These are phyloP conservation scores for Halichoeres trimaculatus DNA, from an alignment of 2,113 vertebrate genomes.

Conservation along the genomic window DNA sequence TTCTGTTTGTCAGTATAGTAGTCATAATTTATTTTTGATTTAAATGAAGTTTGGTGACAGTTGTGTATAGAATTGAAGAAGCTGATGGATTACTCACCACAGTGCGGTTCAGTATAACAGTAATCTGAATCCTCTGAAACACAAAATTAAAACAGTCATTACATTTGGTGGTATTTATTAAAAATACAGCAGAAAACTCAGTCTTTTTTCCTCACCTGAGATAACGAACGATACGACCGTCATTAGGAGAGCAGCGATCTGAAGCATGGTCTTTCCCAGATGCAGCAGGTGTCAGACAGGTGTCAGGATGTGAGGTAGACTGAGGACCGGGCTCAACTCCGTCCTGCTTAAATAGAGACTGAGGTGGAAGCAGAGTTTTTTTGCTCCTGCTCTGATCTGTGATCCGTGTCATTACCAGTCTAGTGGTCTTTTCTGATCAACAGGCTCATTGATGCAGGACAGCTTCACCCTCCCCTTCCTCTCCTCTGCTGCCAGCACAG, in stretches of 20 bases:
- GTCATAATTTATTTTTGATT: too few relatives aligned
- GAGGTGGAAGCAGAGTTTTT: slow-evolving; percentile 51
- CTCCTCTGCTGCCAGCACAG: slow-evolving; percentile 51
- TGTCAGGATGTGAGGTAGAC: slow-evolving; percentile 56
- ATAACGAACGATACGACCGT: slow-evolving; percentile 14
- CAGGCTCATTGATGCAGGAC: slow-evolving; percentile 75
- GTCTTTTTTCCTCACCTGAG: slow-evolving; percentile 53
- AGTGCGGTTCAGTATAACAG: slow-evolving; percentile 77
- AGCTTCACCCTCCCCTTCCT: slow-evolving; percentile 10
- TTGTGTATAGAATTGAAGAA: neutral
- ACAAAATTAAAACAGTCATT: neutral
- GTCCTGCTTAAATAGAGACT: slow-evolving; percentile 49
- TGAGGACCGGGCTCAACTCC: slow-evolving; percentile 4
- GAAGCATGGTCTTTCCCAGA: slow-evolving; percentile 43
- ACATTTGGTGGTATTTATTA: neutral
- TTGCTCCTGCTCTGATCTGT: slow-evolving; percentile 54
- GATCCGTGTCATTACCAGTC: slow-evolving; percentile 72
- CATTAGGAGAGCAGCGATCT: slow-evolving; percentile 49
- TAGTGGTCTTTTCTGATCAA: slow-evolving; percentile 75
- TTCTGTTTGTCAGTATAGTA: too few relatives aligned
- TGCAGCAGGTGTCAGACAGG: slow-evolving; percentile 6
- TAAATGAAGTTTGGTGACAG: too few relatives aligned
- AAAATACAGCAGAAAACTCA: neutral
- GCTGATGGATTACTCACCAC: slow-evolving; percentile 70
- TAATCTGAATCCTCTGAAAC: slow-evolving; percentile 75